These are phyloP conservation scores for Tribolium madens DNA, from an alignment of 1,140 invertebrate species.

Conservation along the genomic window DNA sequence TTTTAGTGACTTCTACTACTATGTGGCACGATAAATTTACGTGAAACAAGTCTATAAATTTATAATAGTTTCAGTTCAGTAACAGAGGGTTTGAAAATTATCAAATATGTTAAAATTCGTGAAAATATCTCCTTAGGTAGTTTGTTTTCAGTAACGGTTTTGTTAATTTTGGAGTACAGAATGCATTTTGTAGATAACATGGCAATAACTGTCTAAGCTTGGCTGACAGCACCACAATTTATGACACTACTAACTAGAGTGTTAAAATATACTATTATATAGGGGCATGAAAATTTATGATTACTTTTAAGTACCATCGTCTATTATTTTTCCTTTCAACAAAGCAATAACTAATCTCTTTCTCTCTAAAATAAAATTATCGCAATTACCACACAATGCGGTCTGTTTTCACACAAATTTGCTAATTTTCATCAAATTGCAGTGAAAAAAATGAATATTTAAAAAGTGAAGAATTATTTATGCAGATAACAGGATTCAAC, in stretches of 20 bases:
- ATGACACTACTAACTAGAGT: constrained; percentile 5
- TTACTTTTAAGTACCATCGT: constrained; percentile 3
- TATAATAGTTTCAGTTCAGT: background rate
- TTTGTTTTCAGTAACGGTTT: constrained; percentile 4
- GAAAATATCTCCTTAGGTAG: background rate
- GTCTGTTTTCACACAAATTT: too few relatives aligned
- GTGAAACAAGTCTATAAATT: background rate
- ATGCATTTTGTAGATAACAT: constrained; percentile 7
- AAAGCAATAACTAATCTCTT: background rate
- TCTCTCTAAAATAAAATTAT: background rate
- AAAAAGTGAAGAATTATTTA: too few relatives aligned
- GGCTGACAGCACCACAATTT: constrained; percentile 11
- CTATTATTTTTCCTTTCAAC: constrained; percentile 3
- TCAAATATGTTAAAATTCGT: background rate
- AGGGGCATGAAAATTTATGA: constrained; percentile 5
- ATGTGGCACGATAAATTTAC: background rate
- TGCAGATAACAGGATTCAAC: too few relatives aligned
- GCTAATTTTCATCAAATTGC: too few relatives aligned
- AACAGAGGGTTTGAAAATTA: background rate
- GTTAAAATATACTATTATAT: constrained; percentile 25
- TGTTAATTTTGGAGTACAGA: background rate
- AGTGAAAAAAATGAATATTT: too few relatives aligned
- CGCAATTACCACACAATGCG: background rate
- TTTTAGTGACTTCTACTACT: background rate
- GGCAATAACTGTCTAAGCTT: constrained; percentile 20